A percentile compares a stretch with the other conserved stretches of the same genome.
phyloP scores from a whole-genome alignment of 2,888 invertebrate species.

The Psylliodes chrysocephalus region DNA sequence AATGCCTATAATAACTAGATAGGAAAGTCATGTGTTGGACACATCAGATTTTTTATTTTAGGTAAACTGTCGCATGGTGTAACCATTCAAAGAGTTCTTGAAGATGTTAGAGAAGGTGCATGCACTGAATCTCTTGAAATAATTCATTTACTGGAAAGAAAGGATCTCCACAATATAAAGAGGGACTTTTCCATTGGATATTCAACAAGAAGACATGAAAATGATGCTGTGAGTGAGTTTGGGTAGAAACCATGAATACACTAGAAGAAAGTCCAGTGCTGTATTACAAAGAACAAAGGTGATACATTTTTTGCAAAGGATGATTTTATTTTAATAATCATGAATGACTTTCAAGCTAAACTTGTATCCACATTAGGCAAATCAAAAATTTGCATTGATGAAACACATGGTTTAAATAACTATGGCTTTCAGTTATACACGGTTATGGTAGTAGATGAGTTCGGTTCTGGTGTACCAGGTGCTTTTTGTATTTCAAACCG shows the following conservation, averaged over 20 bases:
- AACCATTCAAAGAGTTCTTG: too few species aligned
- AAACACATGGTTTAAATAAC: constrained; percentile 25
- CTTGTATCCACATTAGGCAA: not conserved
- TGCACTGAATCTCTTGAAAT: too few species aligned
- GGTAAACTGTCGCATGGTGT: too few species aligned
- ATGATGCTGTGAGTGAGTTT: constrained; percentile 36
- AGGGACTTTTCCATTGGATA: constrained; percentile 34
- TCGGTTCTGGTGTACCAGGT: constrained; percentile 42
- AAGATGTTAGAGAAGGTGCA: too few species aligned
- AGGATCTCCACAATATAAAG: constrained; percentile 38
- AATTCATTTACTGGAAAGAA: too few species aligned
- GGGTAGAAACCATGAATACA: constrained; percentile 33
- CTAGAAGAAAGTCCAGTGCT: constrained; percentile 19
- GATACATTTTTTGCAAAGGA: too few species aligned
- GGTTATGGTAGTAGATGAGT: too few species aligned
- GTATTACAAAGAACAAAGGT: constrained; percentile 19
- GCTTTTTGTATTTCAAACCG: constrained; percentile 26
- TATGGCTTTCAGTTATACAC: constrained; percentile 32
- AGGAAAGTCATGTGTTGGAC: too few species aligned
- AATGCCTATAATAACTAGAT: too few species aligned
- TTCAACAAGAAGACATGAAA: constrained; percentile 25
- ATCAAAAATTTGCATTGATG: constrained; percentile 32
- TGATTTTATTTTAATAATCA: constrained; percentile 2
- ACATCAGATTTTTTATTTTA: too few species aligned
- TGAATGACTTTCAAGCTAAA: constrained; percentile 17